Percentiles rank a stretch among this genome's conserved stretches.
Evolutionary conservation across 2,113 vertebrate species (phyloP).

Genomic region (Cyprinus carpio): DNA sequence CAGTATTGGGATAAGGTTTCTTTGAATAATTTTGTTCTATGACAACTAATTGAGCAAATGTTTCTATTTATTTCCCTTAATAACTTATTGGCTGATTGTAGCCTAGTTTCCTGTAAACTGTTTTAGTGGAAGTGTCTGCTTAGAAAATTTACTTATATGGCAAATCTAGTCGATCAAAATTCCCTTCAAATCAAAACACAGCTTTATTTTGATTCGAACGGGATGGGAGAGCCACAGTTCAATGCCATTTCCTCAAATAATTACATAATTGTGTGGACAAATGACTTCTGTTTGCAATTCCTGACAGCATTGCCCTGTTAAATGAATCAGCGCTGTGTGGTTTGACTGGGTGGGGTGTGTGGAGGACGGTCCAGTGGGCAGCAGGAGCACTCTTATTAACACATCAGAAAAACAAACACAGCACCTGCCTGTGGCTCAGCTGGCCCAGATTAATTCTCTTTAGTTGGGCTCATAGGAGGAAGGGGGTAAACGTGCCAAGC

Average conservation of each 20-base stretch:
- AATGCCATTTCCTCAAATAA: slow-evolving; percentile 47
- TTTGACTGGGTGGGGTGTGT: slow-evolving; percentile 27
- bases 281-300: slow-evolving; percentile 50
- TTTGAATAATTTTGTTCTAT: too few species aligned
- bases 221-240: slow-evolving; percentile 32
- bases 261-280: slow-evolving; percentile 36
- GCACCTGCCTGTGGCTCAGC: slow-evolving; percentile 57
- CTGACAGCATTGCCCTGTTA: slow-evolving; percentile 39
- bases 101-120: background rate
- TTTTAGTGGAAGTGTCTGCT: background rate
- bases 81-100: background rate
- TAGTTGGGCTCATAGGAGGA: slow-evolving; percentile 44
- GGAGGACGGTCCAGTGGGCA: slow-evolving; percentile 13
- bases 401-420: slow-evolving; percentile 60
- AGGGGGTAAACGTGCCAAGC: slow-evolving; percentile 50
- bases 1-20: too few species aligned
- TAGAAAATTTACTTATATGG: background rate
- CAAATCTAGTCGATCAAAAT: background rate
- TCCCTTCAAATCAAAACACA: slow-evolving; percentile 13
- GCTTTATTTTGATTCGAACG: background rate
- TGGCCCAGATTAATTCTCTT: slow-evolving; percentile 48
- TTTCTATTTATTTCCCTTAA: background rate
- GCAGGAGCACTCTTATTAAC: slow-evolving; percentile 54
- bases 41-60: too few species aligned
- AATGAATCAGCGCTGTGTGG: slow-evolving; percentile 41